Conservation (phyloP, 2,888 invertebrate genomes). For the Apotomis capreana region DNA sequence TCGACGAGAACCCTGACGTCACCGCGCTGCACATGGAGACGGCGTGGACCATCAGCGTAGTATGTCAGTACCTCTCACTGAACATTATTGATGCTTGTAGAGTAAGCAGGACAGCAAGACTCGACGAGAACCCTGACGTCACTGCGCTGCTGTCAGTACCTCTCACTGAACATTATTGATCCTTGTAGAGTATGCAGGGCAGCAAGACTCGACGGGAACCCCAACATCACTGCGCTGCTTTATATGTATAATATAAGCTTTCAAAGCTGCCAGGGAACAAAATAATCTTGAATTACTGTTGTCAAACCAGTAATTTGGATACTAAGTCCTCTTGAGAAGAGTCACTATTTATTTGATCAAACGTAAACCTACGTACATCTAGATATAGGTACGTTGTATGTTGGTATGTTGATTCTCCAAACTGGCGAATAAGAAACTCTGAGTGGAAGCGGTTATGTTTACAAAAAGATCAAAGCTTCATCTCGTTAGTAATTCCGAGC, state of each 20-base stretch:
- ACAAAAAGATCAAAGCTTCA: slow-evolving; percentile 19
- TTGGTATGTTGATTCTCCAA: slow-evolving; percentile 1
- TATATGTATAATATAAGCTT: background rate
- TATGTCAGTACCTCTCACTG: slow-evolving; percentile 89
- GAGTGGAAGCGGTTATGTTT: slow-evolving; percentile 7
- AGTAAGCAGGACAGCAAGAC: too few relatives aligned
- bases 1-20: slow-evolving; percentile 95
- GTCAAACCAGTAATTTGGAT: slow-evolving; percentile 4
- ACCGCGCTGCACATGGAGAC: slow-evolving; percentile 92
- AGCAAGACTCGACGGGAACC: slow-evolving; percentile 95
- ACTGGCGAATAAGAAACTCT: background rate
- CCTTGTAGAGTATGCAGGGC: slow-evolving; percentile 67
- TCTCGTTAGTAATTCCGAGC: slow-evolving; percentile 14
- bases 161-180: background rate
- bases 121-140: too few relatives aligned
- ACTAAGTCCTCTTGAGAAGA: slow-evolving; percentile 3
- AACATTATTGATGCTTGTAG: too few relatives aligned
- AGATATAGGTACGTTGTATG: too few relatives aligned
- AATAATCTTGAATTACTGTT: slow-evolving; percentile 6
- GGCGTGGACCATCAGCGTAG: slow-evolving; percentile 94
- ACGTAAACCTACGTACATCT: background rate
- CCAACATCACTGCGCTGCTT: slow-evolving; percentile 91
- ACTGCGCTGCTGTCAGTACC: too few relatives aligned
- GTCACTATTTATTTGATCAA: background rate
- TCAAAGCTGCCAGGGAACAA: slow-evolving; percentile 4